A percentile compares a stretch with the other conserved stretches of the same genome.
Evolutionary conservation across 1,140 invertebrate genomes (phyloP).

Genomic region (Lanistes nyassanus): DNA sequence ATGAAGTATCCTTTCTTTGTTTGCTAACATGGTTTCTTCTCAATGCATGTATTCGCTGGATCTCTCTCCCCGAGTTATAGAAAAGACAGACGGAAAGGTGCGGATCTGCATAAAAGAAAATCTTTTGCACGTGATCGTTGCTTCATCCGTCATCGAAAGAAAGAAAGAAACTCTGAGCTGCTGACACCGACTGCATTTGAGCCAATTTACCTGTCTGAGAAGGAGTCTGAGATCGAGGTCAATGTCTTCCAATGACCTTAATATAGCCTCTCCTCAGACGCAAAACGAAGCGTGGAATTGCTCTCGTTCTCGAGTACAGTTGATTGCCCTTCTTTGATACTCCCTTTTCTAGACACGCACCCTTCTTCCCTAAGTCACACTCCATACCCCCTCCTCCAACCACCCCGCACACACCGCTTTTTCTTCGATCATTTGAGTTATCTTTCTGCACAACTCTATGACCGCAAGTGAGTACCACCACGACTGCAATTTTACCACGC

Average conservation of each 20-base stretch:
- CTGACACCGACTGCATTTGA: too few species aligned
- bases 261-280: background rate
- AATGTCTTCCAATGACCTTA: background rate
- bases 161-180: too few species aligned
- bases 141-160: too few species aligned
- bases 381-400: background rate
- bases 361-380: background rate
- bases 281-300: too few species aligned
- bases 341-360: background rate
- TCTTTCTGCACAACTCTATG: background rate
- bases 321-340: slow-evolving; percentile 5
- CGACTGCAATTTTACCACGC: background rate
- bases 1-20: too few species aligned
- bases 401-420: background rate
- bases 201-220: background rate
- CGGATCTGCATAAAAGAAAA: too few species aligned
- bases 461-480: too few species aligned
- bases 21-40: too few species aligned
- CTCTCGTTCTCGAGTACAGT: background rate
- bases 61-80: too few species aligned
- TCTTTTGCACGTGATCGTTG: too few species aligned
- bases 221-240: background rate
- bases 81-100: too few species aligned
- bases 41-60: too few species aligned
- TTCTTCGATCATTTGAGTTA: background rate